These are phyloP conservation scores for Tyrophagus putrescentiae DNA, from an alignment of 1,140 invertebrate species.

Conservation along the genomic window DNA sequence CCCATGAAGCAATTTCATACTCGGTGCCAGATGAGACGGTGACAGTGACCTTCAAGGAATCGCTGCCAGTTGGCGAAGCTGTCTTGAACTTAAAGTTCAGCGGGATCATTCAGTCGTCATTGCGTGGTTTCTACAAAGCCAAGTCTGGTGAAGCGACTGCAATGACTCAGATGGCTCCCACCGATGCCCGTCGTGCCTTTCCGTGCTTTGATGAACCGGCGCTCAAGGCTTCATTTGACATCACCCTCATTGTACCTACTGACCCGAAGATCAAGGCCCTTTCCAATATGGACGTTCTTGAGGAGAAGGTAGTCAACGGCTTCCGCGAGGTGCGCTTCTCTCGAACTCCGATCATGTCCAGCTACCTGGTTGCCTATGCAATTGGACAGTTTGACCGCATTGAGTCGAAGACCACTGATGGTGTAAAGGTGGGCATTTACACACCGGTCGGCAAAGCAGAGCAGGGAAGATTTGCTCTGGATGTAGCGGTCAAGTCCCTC, in stretches of 20 bases:
- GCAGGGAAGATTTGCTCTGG: slow-evolving; percentile 76
- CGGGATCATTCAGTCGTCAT: slow-evolving; percentile 77
- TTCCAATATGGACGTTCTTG: slow-evolving; percentile 64
- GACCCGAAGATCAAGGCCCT: slow-evolving; percentile 51
- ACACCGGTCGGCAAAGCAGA: slow-evolving; percentile 80
- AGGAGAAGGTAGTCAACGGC: slow-evolving; percentile 30
- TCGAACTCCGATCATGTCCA: slow-evolving; percentile 84
- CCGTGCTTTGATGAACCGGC: slow-evolving; percentile 96
- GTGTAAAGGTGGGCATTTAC: slow-evolving; percentile 63
- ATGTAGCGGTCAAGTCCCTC: slow-evolving; percentile 34
- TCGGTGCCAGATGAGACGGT: slow-evolving; percentile 45
- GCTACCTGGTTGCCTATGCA: slow-evolving; percentile 78
- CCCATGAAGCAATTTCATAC: slow-evolving; percentile 40
- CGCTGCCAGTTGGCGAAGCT: slow-evolving; percentile 47
- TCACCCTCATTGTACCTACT: slow-evolving; percentile 64
- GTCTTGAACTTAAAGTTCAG: slow-evolving; percentile 53
- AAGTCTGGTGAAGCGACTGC: slow-evolving; percentile 60
- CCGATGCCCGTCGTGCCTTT: slow-evolving; percentile 80
- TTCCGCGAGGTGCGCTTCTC: slow-evolving; percentile 55
- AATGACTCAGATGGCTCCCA: slow-evolving; percentile 77
- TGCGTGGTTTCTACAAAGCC: slow-evolving; percentile 84
- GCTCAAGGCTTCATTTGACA: slow-evolving; percentile 83
- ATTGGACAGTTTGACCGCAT: slow-evolving; percentile 89
- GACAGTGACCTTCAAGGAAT: slow-evolving; percentile 47
- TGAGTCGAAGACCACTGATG: slow-evolving; percentile 60